Conservation (phyloP, 2,113 vertebrate genomes). For the Romanogobio albipinnatus region DNA sequence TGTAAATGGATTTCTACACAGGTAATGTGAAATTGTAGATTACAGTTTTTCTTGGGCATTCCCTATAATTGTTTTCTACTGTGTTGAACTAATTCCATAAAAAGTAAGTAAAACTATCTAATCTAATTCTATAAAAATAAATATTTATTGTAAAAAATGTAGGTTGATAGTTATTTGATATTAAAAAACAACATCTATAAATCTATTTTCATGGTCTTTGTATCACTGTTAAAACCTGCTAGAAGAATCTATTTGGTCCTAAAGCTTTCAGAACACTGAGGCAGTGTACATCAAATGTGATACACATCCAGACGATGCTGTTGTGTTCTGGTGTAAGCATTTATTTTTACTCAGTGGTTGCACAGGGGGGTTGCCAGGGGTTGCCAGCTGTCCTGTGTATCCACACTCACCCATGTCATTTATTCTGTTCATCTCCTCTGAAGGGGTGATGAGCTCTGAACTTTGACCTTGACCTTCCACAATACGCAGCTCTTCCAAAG, state of each 20-base stretch:
- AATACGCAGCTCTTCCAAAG: constrained; percentile 93
- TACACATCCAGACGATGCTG: too few relatives aligned
- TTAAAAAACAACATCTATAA: not conserved
- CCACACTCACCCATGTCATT: constrained; percentile 84
- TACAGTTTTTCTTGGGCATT: not conserved
- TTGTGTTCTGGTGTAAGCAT: too few relatives aligned
- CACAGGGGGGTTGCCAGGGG: constrained; percentile 36
- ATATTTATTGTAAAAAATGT: too few relatives aligned
- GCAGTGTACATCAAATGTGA: not conserved
- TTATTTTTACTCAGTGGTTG: not conserved
- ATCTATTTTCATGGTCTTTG: not conserved
- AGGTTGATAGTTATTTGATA: constrained; percentile 1
- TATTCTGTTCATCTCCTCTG: constrained; percentile 90
- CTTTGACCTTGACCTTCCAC: constrained; percentile 98
- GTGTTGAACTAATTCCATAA: not conserved
- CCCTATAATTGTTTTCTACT: too few relatives aligned
- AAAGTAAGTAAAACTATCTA: too few relatives aligned
- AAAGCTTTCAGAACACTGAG: constrained; percentile 3
- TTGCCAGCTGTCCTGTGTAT: constrained; percentile 39
- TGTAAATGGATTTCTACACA: not conserved
- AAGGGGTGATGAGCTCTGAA: constrained; percentile 88
- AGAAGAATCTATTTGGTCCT: not conserved
- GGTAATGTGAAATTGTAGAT: not conserved
- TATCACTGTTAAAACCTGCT: not conserved
- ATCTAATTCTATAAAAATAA: too few relatives aligned